Percentiles rank a stretch among this genome's conserved stretches.
Conservation (phyloP, 2,113 vertebrate genomes). For the Setophaga coronata region DNA sequence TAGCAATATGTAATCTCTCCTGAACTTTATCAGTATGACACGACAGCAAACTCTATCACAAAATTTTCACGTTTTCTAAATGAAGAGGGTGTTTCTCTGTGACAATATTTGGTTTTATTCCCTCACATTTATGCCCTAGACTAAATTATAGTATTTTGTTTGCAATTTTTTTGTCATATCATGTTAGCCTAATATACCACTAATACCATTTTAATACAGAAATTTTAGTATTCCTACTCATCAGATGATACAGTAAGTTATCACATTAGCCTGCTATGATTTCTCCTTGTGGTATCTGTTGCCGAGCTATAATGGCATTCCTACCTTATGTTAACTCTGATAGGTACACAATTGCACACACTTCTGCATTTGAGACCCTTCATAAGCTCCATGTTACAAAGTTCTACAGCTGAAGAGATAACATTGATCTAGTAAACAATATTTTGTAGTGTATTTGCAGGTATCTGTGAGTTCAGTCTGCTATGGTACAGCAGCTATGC, state of each 20-base stretch:
- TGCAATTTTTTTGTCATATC: conserved; percentile 69
- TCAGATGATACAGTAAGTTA: conserved; percentile 3
- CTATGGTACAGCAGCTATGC: background rate
- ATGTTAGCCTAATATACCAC: conserved; percentile 59
- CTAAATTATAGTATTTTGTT: conserved; percentile 71
- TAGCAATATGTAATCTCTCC: conserved; percentile 31
- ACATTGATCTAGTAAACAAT: background rate
- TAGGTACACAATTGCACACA: background rate
- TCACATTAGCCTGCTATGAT: conserved; percentile 52
- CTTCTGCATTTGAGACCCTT: background rate
- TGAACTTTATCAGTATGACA: conserved; percentile 59
- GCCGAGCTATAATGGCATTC: conserved; percentile 39
- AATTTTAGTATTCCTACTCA: conserved; percentile 44
- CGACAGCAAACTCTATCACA: conserved; percentile 27
- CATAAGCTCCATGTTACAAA: background rate
- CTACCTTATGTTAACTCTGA: conserved; percentile 32
- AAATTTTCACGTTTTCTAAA: conserved; percentile 50
- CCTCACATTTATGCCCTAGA: conserved; percentile 65
- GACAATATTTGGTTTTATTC: conserved; percentile 66
- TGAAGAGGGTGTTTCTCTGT: conserved; percentile 52
- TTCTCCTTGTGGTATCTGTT: conserved; percentile 7
- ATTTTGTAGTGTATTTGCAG: background rate
- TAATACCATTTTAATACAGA: conserved; percentile 63
- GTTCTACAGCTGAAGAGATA: background rate
- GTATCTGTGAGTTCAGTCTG: background rate